A percentile compares a stretch with the other conserved stretches of the same genome.
phyloP scores from a whole-genome alignment of 2,113 vertebrate species.

The Oryzias melastigma region DNA sequence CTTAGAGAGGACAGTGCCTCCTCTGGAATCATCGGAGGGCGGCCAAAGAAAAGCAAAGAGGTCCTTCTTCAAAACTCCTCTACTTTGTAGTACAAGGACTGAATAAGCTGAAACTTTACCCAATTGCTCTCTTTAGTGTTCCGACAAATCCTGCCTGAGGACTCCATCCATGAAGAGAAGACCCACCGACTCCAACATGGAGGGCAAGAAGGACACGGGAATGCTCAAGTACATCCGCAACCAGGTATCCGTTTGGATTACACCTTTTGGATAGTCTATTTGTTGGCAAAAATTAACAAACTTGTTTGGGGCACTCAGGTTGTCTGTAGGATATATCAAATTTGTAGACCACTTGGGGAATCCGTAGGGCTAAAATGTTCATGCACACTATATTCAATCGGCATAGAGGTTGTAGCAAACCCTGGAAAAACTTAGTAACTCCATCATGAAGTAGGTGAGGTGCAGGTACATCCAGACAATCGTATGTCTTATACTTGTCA shows the following conservation, averaged over 20 bases:
- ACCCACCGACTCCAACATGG: conserved; percentile 84
- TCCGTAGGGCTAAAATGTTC: too few relatives aligned
- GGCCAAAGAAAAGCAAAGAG: conserved; percentile 93
- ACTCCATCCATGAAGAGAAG: conserved; percentile 96
- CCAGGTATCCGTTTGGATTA: conserved; percentile 79
- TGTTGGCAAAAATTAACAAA: too few relatives aligned
- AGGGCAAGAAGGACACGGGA: conserved; percentile 96
- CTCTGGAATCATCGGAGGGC: conserved; percentile 66
- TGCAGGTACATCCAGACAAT: too few relatives aligned
- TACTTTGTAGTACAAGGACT: neutral
- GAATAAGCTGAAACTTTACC: neutral
- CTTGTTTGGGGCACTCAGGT: too few relatives aligned
- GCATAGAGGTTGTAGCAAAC: too few relatives aligned
- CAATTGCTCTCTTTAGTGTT: conserved; percentile 77
- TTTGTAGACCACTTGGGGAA: too few relatives aligned
- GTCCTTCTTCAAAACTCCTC: conserved; percentile 58
- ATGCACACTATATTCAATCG: too few relatives aligned
- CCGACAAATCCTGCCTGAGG: conserved; percentile 94
- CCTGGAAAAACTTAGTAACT: too few relatives aligned
- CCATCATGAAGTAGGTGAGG: too few relatives aligned
- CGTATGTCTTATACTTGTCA: too few relatives aligned
- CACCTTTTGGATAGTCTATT: too few relatives aligned
- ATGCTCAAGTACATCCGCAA: conserved; percentile 98
- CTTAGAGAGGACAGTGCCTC: conserved; percentile 80
- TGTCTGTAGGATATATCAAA: too few relatives aligned